Percentiles rank a stretch among this genome's conserved stretches.
Conservation (phyloP, 2,888 invertebrate genomes). For the Galeopsomyia nigrocyanea region DNA sequence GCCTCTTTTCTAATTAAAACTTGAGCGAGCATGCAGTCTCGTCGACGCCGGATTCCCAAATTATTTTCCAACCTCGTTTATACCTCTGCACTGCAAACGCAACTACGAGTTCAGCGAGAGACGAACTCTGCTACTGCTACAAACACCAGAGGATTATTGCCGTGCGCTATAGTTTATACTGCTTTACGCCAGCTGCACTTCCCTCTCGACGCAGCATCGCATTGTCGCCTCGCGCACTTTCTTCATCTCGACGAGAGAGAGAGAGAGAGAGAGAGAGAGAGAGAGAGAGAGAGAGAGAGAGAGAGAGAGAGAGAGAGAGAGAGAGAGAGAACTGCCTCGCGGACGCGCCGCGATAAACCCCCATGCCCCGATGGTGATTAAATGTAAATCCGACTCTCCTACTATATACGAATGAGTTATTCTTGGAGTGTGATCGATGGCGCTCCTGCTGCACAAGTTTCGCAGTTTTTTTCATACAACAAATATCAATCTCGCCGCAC, state of each 20-base stretch:
- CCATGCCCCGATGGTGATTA: constrained; percentile 1
- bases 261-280: background rate
- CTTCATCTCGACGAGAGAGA: background rate
- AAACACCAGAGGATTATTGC: too few species aligned
- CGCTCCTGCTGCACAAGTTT: too few species aligned
- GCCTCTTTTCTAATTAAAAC: constrained; percentile 37
- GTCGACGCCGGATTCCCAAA: constrained; percentile 2
- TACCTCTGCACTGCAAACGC: too few species aligned
- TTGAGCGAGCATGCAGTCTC: constrained; percentile 8
- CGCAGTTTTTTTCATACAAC: too few species aligned
- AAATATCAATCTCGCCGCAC: too few species aligned
- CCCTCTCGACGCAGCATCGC: background rate
- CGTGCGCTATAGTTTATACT: too few species aligned
- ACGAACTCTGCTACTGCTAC: too few species aligned
- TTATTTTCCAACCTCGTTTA: constrained; percentile 21
- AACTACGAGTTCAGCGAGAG: too few species aligned
- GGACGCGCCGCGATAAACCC: background rate
- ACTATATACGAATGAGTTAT: background rate
- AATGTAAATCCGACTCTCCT: constrained; percentile 20
- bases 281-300: background rate
- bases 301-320: background rate
- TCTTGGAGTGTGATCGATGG: too few species aligned
- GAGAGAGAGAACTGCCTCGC: background rate
- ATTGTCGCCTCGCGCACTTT: background rate
- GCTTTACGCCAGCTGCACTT: too few species aligned